phyloP scores from a whole-genome alignment of 2,113 vertebrate genomes.

The Philantomba maxwellii region DNA sequence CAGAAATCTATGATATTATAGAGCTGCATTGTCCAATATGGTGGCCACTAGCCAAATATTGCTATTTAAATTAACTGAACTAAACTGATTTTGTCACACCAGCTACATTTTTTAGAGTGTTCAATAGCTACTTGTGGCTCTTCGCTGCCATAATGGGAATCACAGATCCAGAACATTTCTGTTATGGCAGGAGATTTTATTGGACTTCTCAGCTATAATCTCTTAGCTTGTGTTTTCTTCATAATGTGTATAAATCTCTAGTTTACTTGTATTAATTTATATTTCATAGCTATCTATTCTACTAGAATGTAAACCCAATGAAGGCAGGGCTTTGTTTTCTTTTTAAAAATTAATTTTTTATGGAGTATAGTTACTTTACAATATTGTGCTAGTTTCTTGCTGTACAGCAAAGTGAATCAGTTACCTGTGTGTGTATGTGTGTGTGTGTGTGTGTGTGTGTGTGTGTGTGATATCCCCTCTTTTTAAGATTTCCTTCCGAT shows the following conservation, averaged over 20 bases:
- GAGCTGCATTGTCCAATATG: neutral
- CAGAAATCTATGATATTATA: neutral
- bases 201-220: neutral
- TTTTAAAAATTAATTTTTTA: neutral
- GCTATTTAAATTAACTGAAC: neutral
- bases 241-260: neutral
- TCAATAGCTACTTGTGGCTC: neutral
- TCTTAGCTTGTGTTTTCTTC: neutral
- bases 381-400: neutral
- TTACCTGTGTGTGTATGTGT: fast-evolving
- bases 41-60: neutral
- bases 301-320: neutral
- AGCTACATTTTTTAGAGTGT: neutral
- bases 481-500: neutral
- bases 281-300: neutral
- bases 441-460: neutral
- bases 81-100: neutral
- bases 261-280: neutral
- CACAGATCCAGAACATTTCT: neutral
- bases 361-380: neutral
- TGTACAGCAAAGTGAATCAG: neutral
- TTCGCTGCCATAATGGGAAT: neutral
- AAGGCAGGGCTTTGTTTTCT: neutral
- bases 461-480: neutral
- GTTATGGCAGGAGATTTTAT: neutral